Conservation (phyloP, 2,888 invertebrate genomes). For the Aspidapion aeneum region DNA sequence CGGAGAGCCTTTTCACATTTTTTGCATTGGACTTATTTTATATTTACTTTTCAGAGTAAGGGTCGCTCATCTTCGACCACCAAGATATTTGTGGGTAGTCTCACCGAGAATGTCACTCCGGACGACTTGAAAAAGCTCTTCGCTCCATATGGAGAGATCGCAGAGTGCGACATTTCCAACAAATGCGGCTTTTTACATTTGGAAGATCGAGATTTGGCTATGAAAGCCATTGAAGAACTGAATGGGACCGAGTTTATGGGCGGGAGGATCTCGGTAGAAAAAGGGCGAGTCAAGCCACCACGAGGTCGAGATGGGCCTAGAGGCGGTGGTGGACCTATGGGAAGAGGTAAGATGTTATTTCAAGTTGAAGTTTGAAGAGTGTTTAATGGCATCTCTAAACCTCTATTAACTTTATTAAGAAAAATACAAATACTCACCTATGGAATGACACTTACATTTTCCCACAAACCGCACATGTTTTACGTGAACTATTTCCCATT, state of each 20-base stretch:
- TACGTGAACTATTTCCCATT: too few relatives aligned
- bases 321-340: conserved; percentile 47
- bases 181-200: conserved; percentile 93
- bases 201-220: conserved; percentile 78
- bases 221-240: conserved; percentile 74
- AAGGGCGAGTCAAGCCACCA: conserved; percentile 72
- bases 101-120: conserved; percentile 79
- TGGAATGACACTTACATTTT: too few relatives aligned
- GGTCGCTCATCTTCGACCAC: conserved; percentile 43
- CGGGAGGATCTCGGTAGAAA: conserved; percentile 79
- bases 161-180: conserved; percentile 93
- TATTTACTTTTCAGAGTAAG: conserved; percentile 40
- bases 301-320: conserved; percentile 51
- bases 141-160: conserved; percentile 81
- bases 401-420: too few relatives aligned
- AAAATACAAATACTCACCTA: too few relatives aligned
- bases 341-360: conserved; percentile 43
- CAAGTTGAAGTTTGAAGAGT: too few relatives aligned
- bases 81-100: conserved; percentile 91
- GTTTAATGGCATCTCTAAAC: too few relatives aligned
- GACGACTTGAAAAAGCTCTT: conserved; percentile 81
- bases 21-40: too few relatives aligned
- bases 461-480: too few relatives aligned
- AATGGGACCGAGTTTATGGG: conserved; percentile 83
- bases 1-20: too few relatives aligned